A percentile compares a stretch with the other conserved stretches of the same genome.
Evolutionary conservation across 2,888 invertebrate genomes (phyloP).

Genomic region (Ptilodon capucinus): DNA sequence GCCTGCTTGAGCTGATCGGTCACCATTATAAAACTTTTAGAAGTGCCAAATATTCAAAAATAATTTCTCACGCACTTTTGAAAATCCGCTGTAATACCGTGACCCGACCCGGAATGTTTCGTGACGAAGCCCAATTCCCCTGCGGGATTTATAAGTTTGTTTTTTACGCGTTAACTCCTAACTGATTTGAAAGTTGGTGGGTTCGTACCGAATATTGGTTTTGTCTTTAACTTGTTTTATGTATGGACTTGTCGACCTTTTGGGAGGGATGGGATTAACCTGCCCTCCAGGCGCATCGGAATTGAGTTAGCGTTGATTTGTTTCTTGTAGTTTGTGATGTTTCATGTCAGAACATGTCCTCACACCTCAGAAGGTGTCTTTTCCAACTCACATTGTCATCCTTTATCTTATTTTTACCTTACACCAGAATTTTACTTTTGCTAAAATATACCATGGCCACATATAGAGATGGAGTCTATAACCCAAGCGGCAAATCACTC

Average conservation of each 20-base stretch:
- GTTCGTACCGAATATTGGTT: conserved; percentile 29
- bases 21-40: too few species aligned
- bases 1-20: too few species aligned
- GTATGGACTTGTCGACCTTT: conserved; percentile 1
- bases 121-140: conserved; percentile 25
- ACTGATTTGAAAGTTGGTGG: conserved; percentile 34
- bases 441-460: too few species aligned
- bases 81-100: not conserved
- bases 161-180: conserved; percentile 38
- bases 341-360: too few species aligned
- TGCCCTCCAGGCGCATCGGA: not conserved
- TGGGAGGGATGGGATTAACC: not conserved
- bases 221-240: conserved; percentile 27
- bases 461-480: too few species aligned
- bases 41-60: too few species aligned
- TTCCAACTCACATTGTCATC: too few species aligned
- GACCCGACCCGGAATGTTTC: conserved; percentile 9
- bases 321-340: not conserved
- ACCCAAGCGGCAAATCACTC: too few species aligned
- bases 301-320: not conserved
- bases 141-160: conserved; percentile 35
- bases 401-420: too few species aligned
- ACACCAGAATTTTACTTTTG: too few species aligned
- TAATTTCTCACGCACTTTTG: too few species aligned
- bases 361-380: too few species aligned